A percentile compares a stretch with the other conserved stretches of the same genome.
These are phyloP conservation scores for Asbolus verrucosus DNA, from an alignment of 1,140 invertebrate genomes.

Conservation along the genomic window DNA sequence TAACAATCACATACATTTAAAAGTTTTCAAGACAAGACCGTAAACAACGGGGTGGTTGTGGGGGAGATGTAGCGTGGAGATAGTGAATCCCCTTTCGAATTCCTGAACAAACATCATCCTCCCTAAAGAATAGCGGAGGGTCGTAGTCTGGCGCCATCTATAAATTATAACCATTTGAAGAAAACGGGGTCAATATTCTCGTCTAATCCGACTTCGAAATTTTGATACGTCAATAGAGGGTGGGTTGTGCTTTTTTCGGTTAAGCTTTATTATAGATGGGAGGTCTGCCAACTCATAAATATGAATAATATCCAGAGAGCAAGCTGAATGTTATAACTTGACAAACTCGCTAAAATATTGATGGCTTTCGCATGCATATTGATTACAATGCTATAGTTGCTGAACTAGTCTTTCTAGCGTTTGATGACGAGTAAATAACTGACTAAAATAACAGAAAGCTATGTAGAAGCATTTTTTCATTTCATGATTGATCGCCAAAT, in stretches of 20 bases:
- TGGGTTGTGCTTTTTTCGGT: not conserved
- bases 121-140: constrained; percentile 34
- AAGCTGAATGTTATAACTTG: constrained; percentile 10
- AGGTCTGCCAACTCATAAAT: constrained; percentile 18
- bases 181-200: constrained; percentile 31
- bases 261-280: not conserved
- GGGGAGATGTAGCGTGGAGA: constrained; percentile 16
- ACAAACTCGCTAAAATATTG: constrained; percentile 25
- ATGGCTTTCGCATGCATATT: constrained; percentile 2
- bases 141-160: constrained; percentile 30
- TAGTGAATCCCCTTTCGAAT: constrained; percentile 25
- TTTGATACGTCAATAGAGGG: constrained; percentile 16
- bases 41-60: constrained; percentile 21
- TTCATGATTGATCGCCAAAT: constrained; percentile 24
- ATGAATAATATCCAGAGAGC: constrained; percentile 8
- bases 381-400: constrained; percentile 10
- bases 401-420: constrained; percentile 12
- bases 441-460: constrained; percentile 10
- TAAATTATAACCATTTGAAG: constrained; percentile 37
- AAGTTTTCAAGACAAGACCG: constrained; percentile 33
- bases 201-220: constrained; percentile 11
- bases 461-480: constrained; percentile 23
- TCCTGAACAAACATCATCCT: constrained; percentile 31
- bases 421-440: constrained; percentile 28
- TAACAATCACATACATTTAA: constrained; percentile 37